Percentiles rank a stretch among this genome's conserved stretches.
phyloP scores from a whole-genome alignment of 2,888 invertebrate genomes.

The Metallyticus violacea region DNA sequence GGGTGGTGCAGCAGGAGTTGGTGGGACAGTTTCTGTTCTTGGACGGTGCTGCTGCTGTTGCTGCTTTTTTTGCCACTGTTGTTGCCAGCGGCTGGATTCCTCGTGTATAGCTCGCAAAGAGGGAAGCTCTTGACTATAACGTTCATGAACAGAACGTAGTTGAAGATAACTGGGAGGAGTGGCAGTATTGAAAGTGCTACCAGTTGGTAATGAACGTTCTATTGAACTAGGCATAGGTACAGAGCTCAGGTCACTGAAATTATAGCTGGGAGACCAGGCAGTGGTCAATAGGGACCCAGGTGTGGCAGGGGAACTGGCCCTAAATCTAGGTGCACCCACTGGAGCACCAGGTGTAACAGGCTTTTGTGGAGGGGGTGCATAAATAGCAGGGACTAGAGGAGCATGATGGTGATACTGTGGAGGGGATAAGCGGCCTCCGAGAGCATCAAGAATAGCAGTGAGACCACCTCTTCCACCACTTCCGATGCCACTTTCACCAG shows the following conservation, averaged over 20 bases:
- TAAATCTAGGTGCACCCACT: constrained; percentile 51
- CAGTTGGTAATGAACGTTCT: constrained; percentile 64
- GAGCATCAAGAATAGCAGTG: constrained; percentile 35
- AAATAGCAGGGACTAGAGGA: constrained; percentile 36
- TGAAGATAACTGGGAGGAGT: constrained; percentile 64
- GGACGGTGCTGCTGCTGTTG: constrained; percentile 42
- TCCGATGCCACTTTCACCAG: constrained; percentile 53
- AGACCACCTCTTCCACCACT: background rate
- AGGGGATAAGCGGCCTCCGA: constrained; percentile 33
- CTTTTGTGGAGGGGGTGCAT: constrained; percentile 32
- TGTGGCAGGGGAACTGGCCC: constrained; percentile 28
- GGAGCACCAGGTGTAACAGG: constrained; percentile 48
- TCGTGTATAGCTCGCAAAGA: constrained; percentile 69
- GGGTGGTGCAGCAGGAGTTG: constrained; percentile 29
- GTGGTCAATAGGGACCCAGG: constrained; percentile 18
- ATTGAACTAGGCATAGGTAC: constrained; percentile 78
- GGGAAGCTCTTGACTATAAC: constrained; percentile 71
- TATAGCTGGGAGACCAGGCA: constrained; percentile 66
- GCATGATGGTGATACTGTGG: constrained; percentile 30
- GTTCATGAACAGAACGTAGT: constrained; percentile 61
- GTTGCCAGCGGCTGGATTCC: constrained; percentile 46
- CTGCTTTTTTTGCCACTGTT: constrained; percentile 26
- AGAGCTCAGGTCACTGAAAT: constrained; percentile 84
- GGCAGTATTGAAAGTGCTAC: background rate
- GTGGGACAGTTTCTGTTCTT: constrained; percentile 6